phyloP scores from a whole-genome alignment of 2,797 vertebrate genomes.

The Rhinichthys osculus region DNA sequence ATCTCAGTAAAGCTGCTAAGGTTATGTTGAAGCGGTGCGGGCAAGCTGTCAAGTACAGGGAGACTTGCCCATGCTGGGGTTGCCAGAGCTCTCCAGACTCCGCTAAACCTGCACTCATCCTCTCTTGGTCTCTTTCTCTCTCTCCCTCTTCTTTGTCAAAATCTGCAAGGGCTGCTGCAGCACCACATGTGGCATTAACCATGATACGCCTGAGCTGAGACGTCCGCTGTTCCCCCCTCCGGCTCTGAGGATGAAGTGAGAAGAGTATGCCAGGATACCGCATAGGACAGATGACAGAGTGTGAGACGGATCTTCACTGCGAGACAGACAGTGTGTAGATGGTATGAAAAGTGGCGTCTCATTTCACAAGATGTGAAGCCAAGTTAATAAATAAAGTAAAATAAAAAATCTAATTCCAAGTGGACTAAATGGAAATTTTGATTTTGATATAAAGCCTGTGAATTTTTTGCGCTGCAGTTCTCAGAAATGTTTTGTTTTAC shows the following conservation, averaged over 20 bases:
- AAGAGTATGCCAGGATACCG: slow-evolving; percentile 24
- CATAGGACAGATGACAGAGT: slow-evolving; percentile 32
- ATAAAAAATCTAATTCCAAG: not conserved
- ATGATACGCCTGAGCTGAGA: slow-evolving; percentile 34
- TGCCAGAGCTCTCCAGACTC: slow-evolving; percentile 35
- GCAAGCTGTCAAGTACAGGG: slow-evolving; percentile 36
- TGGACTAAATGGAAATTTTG: not conserved
- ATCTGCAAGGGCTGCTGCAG: slow-evolving; percentile 11
- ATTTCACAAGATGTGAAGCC: slow-evolving; percentile 7
- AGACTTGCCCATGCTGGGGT: slow-evolving; percentile 9
- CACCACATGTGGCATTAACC: slow-evolving; percentile 31
- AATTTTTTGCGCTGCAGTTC: not conserved
- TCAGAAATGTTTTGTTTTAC: not conserved
- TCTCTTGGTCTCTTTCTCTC: slow-evolving; percentile 14
- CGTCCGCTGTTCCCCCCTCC: slow-evolving; percentile 35
- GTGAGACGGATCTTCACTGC: slow-evolving; percentile 15
- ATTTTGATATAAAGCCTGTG: not conserved
- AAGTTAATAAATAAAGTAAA: slow-evolving; percentile 15
- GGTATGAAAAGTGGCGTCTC: slow-evolving; percentile 10
- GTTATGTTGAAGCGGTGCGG: slow-evolving; percentile 13
- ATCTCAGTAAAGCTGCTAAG: slow-evolving; percentile 32
- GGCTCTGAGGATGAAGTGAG: slow-evolving; percentile 39
- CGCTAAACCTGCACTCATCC: slow-evolving; percentile 6
- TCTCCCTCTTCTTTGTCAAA: slow-evolving; percentile 13
- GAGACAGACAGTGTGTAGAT: not conserved